These are phyloP conservation scores for Pyrrhosoma nymphula DNA, from an alignment of 2,888 invertebrate species.

Conservation along the genomic window DNA sequence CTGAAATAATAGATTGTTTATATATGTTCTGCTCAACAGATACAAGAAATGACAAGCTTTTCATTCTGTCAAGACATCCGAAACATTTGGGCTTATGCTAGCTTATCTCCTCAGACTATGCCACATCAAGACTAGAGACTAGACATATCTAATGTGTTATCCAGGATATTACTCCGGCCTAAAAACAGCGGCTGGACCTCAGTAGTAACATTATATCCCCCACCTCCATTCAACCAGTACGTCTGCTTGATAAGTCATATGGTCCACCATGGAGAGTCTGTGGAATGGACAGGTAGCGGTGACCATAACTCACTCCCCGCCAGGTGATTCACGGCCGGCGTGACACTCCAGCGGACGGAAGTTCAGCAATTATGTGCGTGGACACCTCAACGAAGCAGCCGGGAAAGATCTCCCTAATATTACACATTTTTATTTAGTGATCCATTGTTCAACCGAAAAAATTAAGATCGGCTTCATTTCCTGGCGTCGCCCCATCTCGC, in stretches of 20 bases:
- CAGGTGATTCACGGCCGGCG: slow-evolving; percentile 49
- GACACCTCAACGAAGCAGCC: not conserved
- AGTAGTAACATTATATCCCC: not conserved
- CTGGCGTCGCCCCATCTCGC: not conserved
- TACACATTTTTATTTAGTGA: slow-evolving; percentile 53
- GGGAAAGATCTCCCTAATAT: slow-evolving; percentile 7
- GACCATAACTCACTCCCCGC: not conserved
- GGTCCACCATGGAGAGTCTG: not conserved
- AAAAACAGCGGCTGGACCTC: too few species aligned
- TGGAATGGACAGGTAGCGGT: slow-evolving; percentile 54
- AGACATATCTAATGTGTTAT: too few species aligned
- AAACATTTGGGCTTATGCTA: too few species aligned
- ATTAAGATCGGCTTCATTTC: slow-evolving; percentile 59
- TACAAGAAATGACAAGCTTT: too few species aligned
- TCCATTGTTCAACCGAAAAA: slow-evolving; percentile 62
- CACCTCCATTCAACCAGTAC: not conserved
- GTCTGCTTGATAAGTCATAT: not conserved
- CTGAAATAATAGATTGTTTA: too few species aligned
- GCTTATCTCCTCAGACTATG: too few species aligned
- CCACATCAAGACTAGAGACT: too few species aligned
- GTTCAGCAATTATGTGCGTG: slow-evolving; percentile 63
- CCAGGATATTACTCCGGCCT: too few species aligned
- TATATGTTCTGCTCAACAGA: too few species aligned
- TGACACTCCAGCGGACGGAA: slow-evolving; percentile 55
- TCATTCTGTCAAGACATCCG: too few species aligned